These are phyloP conservation scores for Tromatobia lineatoria DNA, from an alignment of 2,888 invertebrate genomes.

Conservation along the genomic window DNA sequence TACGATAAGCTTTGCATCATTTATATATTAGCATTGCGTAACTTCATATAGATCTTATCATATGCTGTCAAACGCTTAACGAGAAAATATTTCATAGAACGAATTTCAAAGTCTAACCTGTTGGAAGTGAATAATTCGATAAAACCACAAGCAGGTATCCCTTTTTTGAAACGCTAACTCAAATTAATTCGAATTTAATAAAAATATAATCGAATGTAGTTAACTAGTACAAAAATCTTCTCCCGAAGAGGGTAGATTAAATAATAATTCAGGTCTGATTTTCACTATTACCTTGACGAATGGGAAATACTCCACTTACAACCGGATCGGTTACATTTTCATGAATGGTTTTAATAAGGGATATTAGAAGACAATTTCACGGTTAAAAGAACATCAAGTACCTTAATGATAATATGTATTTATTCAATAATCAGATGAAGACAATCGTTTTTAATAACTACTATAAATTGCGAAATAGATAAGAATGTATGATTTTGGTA, in stretches of 20 bases:
- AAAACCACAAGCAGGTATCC: neutral
- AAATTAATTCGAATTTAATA: neutral
- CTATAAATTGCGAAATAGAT: constrained; percentile 12
- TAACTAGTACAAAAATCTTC: neutral
- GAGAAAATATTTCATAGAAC: neutral
- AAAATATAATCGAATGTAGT: neutral
- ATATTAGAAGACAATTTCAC: neutral
- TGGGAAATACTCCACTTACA: neutral
- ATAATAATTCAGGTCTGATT: neutral
- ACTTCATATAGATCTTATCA: neutral
- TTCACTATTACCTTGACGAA: neutral
- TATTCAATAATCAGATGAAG: constrained; percentile 36
- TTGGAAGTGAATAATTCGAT: constrained; percentile 8
- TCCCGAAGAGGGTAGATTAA: neutral
- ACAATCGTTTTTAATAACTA: constrained; percentile 21
- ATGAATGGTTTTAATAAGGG: neutral
- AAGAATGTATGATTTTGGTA: constrained; percentile 18
- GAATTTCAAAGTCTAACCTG: neutral
- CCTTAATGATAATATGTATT: neutral
- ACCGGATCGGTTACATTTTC: neutral
- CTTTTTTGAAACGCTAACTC: neutral
- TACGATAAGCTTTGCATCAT: constrained; percentile 1
- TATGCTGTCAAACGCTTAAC: neutral
- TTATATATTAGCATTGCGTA: neutral
- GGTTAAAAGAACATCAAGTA: neutral